Conservation (phyloP, 2,888 invertebrate genomes). For the Macrophya alboannulata region DNA sequence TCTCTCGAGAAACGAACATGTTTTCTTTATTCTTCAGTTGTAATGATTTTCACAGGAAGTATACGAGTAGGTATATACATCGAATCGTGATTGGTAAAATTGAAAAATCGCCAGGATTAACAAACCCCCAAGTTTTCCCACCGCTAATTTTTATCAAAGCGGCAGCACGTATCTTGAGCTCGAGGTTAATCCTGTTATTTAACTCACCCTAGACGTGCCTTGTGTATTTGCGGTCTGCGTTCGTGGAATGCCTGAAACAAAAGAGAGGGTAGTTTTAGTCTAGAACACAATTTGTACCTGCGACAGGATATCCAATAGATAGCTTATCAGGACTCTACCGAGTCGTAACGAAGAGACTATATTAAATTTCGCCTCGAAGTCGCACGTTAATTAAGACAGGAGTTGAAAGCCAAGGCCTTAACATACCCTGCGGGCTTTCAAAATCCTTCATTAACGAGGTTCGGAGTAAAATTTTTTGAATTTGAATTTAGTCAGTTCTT, state of each 20-base stretch:
- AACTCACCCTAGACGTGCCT: slow-evolving; percentile 52
- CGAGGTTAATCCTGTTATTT: slow-evolving; percentile 38
- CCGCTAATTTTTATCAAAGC: slow-evolving; percentile 31
- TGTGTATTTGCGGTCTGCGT: slow-evolving; percentile 23
- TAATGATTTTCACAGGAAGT: background rate
- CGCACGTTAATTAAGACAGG: slow-evolving; percentile 41
- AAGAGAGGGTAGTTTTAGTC: slow-evolving; percentile 29
- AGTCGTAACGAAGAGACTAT: background rate
- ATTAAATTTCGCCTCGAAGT: slow-evolving; percentile 25
- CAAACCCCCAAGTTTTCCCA: background rate
- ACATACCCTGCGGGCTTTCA: background rate
- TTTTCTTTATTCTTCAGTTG: background rate
- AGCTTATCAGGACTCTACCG: background rate
- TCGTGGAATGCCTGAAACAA: slow-evolving; percentile 47
- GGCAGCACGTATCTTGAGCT: slow-evolving; percentile 32
- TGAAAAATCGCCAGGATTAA: background rate
- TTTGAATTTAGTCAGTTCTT: background rate
- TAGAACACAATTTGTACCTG: slow-evolving; percentile 8
- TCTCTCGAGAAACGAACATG: background rate
- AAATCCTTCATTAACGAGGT: slow-evolving; percentile 32
- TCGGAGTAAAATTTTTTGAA: background rate
- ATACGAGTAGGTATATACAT: too few species aligned
- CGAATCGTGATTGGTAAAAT: background rate
- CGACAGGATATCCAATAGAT: slow-evolving; percentile 30
- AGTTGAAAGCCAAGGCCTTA: slow-evolving; percentile 22